Conservation (phyloP, 2,113 vertebrate species). For the Eleginops maclovinus region DNA sequence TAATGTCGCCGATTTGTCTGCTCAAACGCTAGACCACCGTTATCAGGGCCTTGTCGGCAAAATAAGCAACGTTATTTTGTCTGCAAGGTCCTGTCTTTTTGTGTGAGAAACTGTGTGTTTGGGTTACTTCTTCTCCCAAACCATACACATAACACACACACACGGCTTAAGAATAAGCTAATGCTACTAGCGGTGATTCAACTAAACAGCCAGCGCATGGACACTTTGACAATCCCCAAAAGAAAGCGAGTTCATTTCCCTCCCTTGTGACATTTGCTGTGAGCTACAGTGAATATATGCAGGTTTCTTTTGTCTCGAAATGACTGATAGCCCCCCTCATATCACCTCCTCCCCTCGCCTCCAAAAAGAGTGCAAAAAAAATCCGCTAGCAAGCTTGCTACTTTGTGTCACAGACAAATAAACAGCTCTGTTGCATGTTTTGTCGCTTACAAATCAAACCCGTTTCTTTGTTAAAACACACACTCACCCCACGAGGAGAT, state of each 20-base stretch:
- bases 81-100: constrained; percentile 30
- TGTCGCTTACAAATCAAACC: constrained; percentile 24
- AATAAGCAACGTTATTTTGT: constrained; percentile 47
- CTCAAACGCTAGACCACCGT: constrained; percentile 29
- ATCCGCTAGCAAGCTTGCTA: constrained; percentile 81
- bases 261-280: not conserved
- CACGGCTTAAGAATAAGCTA: constrained; percentile 66
- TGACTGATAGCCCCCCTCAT: constrained; percentile 22
- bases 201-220: not conserved
- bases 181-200: constrained; percentile 44
- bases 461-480: not conserved
- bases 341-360: not conserved
- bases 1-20: constrained; percentile 13
- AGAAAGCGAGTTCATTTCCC: constrained; percentile 13
- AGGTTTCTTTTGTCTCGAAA: constrained; percentile 67
- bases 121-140: constrained; percentile 45
- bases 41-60: constrained; percentile 45
- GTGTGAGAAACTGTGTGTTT: constrained; percentile 56
- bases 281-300: constrained; percentile 1
- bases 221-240: constrained; percentile 59
- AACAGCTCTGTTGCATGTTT: constrained; percentile 77
- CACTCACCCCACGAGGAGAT: constrained; percentile 67
- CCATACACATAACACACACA: constrained; percentile 30
- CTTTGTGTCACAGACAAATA: constrained; percentile 84
- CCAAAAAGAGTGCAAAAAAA: constrained; percentile 53